phyloP scores from a whole-genome alignment of 2,888 invertebrate genomes.

The Choristoneura rosaceana region DNA sequence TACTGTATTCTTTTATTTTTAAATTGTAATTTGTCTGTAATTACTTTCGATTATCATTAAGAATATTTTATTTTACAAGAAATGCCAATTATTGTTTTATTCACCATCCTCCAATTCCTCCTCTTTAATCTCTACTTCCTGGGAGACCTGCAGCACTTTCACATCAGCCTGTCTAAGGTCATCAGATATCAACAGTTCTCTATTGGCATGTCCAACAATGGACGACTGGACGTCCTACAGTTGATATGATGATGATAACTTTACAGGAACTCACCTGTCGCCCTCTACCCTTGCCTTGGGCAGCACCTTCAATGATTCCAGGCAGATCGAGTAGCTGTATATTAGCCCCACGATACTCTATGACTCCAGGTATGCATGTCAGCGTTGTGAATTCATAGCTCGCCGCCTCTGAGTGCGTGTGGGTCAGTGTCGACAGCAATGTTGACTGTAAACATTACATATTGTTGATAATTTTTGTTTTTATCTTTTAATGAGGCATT shows the following conservation, averaged over 20 bases:
- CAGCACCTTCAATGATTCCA: conserved; percentile 99
- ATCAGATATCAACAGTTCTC: background rate
- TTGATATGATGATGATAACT: too few relatives aligned
- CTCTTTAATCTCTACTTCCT: too few relatives aligned
- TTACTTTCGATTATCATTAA: too few relatives aligned
- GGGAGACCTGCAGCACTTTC: too few relatives aligned
- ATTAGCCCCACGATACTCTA: conserved; percentile 99
- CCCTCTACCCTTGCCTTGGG: conserved; percentile 96
- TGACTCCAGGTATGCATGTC: conserved; percentile 99
- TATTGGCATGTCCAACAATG: too few relatives aligned
- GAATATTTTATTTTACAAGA: too few relatives aligned
- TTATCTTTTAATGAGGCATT: background rate
- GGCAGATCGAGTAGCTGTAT: conserved; percentile 99
- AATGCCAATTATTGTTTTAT: too few relatives aligned
- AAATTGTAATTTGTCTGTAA: too few relatives aligned
- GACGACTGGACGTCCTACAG: too few relatives aligned
- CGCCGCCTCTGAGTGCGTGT: conserved; percentile 98
- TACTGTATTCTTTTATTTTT: too few relatives aligned
- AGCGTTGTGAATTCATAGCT: conserved; percentile 99
- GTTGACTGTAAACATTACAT: conserved; percentile 91
- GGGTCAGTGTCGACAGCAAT: conserved; percentile 96
- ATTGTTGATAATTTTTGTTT: background rate
- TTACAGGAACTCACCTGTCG: conserved; percentile 86
- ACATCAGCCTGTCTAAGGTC: too few relatives aligned
- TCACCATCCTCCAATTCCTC: too few relatives aligned